Evolutionary conservation across 2,888 invertebrate genomes (phyloP), one percentile per base, ranked within the genome.

Genomic region (Caenorhabditis afra): DNA sequence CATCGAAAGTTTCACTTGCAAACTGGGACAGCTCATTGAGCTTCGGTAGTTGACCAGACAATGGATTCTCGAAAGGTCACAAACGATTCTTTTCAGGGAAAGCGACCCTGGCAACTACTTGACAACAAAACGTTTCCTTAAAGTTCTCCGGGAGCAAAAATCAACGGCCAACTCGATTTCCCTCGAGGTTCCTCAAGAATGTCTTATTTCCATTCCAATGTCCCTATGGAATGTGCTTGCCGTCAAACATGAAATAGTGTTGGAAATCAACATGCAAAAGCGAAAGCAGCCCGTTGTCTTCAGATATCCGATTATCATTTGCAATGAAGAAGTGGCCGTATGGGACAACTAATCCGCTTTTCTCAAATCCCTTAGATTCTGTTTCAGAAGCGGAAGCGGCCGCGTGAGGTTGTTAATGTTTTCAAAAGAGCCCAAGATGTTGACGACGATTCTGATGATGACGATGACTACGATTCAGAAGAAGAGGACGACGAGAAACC

Each of bases 391-490:
- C 67, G 74, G 10, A 73, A 73, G 23, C 62, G 65, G 7, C 70
- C 70, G 20, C 37, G 55, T 18, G 61, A 45, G 41, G 29, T 55
- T 12, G 37, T 62, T 22, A 53, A 50, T 23, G 66, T 82, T 41
- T 80, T 78, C 58, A 55, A 55, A 44, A 53, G 86, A 35, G 59
- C 81, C 11, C 64, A 79, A 52, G 85, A 85, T 77, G 75, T 79
- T 45, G 82, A 84, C 53, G 86, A 85, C 67, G 86, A 84, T 68
- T 75, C 81, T 29, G 29, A 29, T 29, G 3, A 3, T 5, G 29
- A 29, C 3, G 86, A 86, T 64, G 86, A 86, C 58, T 68, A 71
- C 10, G 86, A 86, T 70, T 81, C 81, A 29, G 85, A 84, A n/a
- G 66, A 79, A 7, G 83, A 85, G 14, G 81, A 79, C 1, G 68